These are phyloP conservation scores for Myopa tessellatipennis DNA, from an alignment of 2,888 invertebrate species.

Conservation along the genomic window DNA sequence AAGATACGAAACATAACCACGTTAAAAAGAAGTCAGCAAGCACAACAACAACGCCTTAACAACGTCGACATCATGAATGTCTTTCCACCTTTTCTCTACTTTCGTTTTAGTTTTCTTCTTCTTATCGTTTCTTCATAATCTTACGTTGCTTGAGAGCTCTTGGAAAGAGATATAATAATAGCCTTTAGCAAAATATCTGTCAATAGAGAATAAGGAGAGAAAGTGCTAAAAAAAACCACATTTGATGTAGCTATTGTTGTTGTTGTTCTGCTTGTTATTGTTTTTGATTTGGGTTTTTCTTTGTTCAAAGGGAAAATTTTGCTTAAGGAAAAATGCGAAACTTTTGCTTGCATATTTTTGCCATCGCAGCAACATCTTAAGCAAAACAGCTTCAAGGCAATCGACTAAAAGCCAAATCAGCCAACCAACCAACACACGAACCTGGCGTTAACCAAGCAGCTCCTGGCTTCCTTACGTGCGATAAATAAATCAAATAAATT, in stretches of 20 bases:
- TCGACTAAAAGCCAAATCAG: slow-evolving; percentile 20
- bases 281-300: background rate
- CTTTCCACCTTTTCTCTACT: background rate
- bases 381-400: background rate
- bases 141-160: too few species aligned
- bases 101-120: background rate
- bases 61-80: background rate
- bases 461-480: background rate
- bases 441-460: background rate
- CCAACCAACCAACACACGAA: background rate
- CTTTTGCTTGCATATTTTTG: background rate
- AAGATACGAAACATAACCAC: slow-evolving; percentile 2
- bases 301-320: background rate
- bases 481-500: slow-evolving; percentile 15
- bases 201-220: background rate
- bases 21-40: background rate
- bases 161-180: background rate
- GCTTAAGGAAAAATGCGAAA: background rate
- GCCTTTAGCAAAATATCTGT: slow-evolving; percentile 21
- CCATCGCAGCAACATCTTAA: background rate
- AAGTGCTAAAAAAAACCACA: background rate
- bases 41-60: slow-evolving; percentile 7
- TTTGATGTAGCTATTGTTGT: background rate
- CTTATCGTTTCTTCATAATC: background rate
- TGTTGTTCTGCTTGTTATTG: background rate